phyloP scores from a whole-genome alignment of 2,113 vertebrate genomes.

The Pan troglodytes region NHGRI_mPanTro3-v2.1_pri NC_072398.2:147161501-147162000 shows the following conservation, averaged over 20 bases:
- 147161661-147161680: neutral
- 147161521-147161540: neutral
- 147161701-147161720: neutral
- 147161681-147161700: neutral
- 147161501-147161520: neutral
- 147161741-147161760: neutral
- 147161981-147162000: neutral
- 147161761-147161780: neutral
- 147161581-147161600: neutral
- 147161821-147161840: constrained; percentile 23
- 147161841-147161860: neutral
- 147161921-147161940: neutral
- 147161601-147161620: neutral
- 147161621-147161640: neutral
- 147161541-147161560: neutral
- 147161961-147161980: neutral
- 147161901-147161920: neutral
- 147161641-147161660: neutral
- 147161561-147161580: neutral
- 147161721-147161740: neutral
- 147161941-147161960: neutral
- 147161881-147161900: neutral
- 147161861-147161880: neutral
- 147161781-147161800: neutral
- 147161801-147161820: neutral